These are phyloP conservation scores for Takifugu flavidus DNA, from an alignment of 2,113 vertebrate species.

Conservation along the genomic window DNA sequence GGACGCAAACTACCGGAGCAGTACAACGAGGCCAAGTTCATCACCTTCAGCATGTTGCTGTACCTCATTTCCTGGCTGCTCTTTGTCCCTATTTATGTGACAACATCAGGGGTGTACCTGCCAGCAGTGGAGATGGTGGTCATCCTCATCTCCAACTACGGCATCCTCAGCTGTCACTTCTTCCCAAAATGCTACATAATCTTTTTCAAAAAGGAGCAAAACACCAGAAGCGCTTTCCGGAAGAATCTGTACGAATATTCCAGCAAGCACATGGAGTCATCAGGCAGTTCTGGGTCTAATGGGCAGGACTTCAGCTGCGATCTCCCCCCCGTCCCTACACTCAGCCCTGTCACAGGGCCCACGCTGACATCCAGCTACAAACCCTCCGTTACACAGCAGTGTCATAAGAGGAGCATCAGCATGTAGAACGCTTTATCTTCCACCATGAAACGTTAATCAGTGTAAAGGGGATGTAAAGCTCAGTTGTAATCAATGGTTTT, in stretches of 20 bases:
- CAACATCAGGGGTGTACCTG: conserved; percentile 81
- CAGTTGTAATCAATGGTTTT: no score
- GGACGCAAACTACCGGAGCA: conserved; percentile 85
- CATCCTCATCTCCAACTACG: conserved; percentile 88
- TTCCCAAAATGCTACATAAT: conserved; percentile 88
- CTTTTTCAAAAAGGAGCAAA: conserved; percentile 81
- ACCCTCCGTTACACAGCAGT: neutral
- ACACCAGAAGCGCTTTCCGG: conserved; percentile 84
- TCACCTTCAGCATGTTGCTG: conserved; percentile 89
- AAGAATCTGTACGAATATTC: conserved; percentile 81
- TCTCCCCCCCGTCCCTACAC: neutral
- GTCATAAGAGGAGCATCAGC: conserved; percentile 33
- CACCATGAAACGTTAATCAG: no score
- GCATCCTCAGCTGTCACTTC: conserved; percentile 84
- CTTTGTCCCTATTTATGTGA: conserved; percentile 83
- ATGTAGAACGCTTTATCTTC: conserved; percentile 1
- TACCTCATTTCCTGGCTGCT: conserved; percentile 88
- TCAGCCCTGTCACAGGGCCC: neutral
- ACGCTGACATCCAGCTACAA: neutral
- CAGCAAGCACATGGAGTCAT: conserved; percentile 50
- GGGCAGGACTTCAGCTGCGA: neutral
- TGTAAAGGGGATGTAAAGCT: no score
- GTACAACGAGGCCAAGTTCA: conserved; percentile 90
- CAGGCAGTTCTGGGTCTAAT: neutral
- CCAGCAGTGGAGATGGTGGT: conserved; percentile 87